phyloP scores from a whole-genome alignment of 1,140 invertebrate genomes.

The Leptopilina clavipes region DNA sequence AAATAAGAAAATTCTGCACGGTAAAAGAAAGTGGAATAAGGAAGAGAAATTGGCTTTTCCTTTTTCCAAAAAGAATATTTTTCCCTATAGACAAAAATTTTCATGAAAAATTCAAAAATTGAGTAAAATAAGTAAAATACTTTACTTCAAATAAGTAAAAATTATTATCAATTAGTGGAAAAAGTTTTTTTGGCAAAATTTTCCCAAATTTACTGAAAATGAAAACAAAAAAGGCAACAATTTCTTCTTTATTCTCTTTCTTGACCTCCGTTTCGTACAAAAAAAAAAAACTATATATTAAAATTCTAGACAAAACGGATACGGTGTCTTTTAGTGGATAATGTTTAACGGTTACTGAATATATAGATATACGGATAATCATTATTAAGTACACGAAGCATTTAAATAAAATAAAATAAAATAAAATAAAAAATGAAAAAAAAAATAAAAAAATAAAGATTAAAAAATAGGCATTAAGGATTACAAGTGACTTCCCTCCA shows the following conservation, averaged over 20 bases:
- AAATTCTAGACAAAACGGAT: slow-evolving; percentile 56
- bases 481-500: slow-evolving; percentile 65
- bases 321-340: slow-evolving; percentile 72
- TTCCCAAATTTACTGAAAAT: neutral
- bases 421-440: slow-evolving; percentile 64
- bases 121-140: no score
- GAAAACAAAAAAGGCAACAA: neutral
- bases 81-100: no score
- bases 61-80: no score
- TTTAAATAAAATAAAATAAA: slow-evolving; percentile 33
- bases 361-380: slow-evolving; percentile 73
- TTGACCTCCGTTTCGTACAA: slow-evolving; percentile 31
- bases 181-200: no score
- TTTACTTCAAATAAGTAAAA: no score
- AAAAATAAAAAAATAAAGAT: no score
- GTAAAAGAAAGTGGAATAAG: slow-evolving; percentile 34
- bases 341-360: slow-evolving; percentile 72
- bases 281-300: slow-evolving; percentile 36
- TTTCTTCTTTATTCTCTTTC: slow-evolving; percentile 8
- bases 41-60: neutral
- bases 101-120: no score
- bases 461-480: slow-evolving; percentile 71
- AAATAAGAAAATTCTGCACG: slow-evolving; percentile 19
- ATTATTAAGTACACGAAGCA: slow-evolving; percentile 73
- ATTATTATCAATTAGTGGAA: no score